Percentiles rank a stretch among this genome's conserved stretches.
These are phyloP conservation scores for Melanostoma mellinum DNA, from an alignment of 2,888 invertebrate genomes.

Conservation along the genomic window DNA sequence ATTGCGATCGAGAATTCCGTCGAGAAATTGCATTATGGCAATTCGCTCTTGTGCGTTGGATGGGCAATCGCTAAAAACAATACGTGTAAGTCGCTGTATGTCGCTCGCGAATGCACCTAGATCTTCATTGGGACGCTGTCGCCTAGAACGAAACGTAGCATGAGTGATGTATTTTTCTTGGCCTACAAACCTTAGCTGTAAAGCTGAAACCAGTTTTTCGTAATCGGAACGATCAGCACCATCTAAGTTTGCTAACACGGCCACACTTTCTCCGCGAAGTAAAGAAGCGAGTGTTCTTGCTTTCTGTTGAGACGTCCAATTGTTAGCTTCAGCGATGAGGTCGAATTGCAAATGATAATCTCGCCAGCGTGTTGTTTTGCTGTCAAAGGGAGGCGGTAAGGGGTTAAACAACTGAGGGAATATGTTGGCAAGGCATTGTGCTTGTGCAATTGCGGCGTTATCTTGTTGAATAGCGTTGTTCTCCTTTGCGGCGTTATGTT, in stretches of 20 bases:
- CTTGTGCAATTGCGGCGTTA: no score
- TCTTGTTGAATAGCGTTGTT: no score
- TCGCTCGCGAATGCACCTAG: slow-evolving; percentile 21
- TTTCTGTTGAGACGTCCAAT: slow-evolving; percentile 22
- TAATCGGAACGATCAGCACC: background rate
- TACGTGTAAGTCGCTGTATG: slow-evolving; percentile 6
- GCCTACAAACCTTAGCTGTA: slow-evolving; percentile 1
- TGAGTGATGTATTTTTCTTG: slow-evolving; percentile 39
- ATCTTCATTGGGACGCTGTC: slow-evolving; percentile 22
- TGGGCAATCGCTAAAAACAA: slow-evolving; percentile 17
- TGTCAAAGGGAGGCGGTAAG: background rate
- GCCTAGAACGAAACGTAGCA: slow-evolving; percentile 39
- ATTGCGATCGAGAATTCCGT: no score
- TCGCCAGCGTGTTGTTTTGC: no score
- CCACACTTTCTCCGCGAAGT: background rate
- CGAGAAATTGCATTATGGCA: slow-evolving; percentile 23
- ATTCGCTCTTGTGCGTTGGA: slow-evolving; percentile 19
- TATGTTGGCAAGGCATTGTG: no score
- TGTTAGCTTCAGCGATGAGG: background rate
- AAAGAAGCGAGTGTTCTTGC: slow-evolving; percentile 1
- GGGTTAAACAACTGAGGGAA: no score
- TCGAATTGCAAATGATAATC: no score
- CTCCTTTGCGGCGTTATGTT: no score
- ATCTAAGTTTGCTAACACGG: slow-evolving; percentile 13
- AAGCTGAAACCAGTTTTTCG: slow-evolving; percentile 13